Conservation (phyloP, 30 jellyfish, hydroid and myxozoan genomes). For the Morbakka virulenta region DNA sequence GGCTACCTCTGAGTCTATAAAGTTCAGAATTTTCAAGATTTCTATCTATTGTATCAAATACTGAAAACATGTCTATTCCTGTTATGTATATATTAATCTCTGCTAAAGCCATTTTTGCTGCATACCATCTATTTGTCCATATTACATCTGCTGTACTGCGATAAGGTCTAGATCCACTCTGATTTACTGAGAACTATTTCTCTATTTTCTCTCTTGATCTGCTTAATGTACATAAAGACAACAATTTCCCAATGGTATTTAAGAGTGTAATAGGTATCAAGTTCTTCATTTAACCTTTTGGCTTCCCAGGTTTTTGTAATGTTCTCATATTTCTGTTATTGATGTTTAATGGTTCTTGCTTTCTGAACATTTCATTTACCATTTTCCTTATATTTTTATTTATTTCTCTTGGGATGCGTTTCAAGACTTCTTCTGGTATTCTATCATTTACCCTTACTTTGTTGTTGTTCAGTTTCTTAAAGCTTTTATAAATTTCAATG, state of each 20-base stretch:
- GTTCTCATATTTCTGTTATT: constrained; percentile 12
- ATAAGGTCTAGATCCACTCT: constrained; percentile 22
- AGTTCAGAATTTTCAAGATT: too few relatives aligned
- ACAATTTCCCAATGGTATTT: background rate
- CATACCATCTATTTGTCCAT: constrained; percentile 47
- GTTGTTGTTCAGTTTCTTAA: too few relatives aligned
- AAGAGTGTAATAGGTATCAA: constrained; percentile 17
- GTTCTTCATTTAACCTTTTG: constrained; percentile 16
- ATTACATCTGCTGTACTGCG: too few relatives aligned
- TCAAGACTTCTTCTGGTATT: constrained; percentile 10
- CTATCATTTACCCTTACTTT: constrained; percentile 36
- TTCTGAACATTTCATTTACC: constrained; percentile 6
- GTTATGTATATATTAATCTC: constrained; percentile 30
- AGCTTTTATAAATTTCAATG: too few relatives aligned
- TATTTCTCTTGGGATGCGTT: background rate
- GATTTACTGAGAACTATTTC: constrained; percentile 8
- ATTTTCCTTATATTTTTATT: background rate
- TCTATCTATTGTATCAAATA: constrained; percentile 44
- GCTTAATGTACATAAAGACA: constrained; percentile 1
- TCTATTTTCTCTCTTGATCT: constrained; percentile 17
- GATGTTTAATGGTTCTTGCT: constrained; percentile 6
- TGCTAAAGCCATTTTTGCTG: constrained; percentile 17
- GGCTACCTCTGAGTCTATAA: too few relatives aligned
- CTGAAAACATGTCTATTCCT: constrained; percentile 52
- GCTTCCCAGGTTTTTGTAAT: constrained; percentile 13